Evolutionary conservation across 2,113 vertebrate species (phyloP), one percentile per base, ranked within the genome.

Genomic region (Phylloscopus whistleri): DNA sequence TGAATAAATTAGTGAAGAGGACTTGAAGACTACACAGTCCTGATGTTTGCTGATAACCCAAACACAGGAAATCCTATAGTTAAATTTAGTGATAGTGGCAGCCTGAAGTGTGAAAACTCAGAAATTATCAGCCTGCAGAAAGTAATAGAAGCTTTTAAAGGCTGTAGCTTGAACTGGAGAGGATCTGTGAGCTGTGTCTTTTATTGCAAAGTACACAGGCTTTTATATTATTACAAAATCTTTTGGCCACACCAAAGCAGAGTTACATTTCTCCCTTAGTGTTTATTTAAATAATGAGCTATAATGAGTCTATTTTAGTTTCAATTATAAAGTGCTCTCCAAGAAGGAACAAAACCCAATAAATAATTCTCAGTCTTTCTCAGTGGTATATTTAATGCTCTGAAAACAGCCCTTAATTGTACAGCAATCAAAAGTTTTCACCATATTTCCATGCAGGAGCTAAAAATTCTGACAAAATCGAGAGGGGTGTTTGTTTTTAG

Each of bases 271-370:
- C 52, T 83, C 23, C 73, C 80, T 80, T 64, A 33, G 13, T 86
- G 62, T 53, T 95, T 84, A 82, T 30, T 63, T 75, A 48, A 77
- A 96, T 70, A 94, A 66, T 67, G 87, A 90, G 23, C 75, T 89
- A 75, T 95, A 56, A 68, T 41, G 7, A 75, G 33, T 81, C 72
- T 82, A 48, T 49, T 95, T 87, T 80, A 49, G 48, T 13, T 37
- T 89, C n/a, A 68, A 4, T 91, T 93, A 96, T 89, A 44, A 74
- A 74, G 35, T 70, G 77, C 64, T 87, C 20, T 87, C 79, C 51
- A 70, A 39, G 63, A 31, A 53, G 20, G 39, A 94, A 69, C 33
- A 93, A n/a, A 72, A 37, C 11, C 9, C 52, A 91, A 44, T 30
- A 87, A 91, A 95, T 79, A n/a, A 51, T 39, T 66, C 43, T 82